Percentiles rank a stretch among this genome's conserved stretches.
Evolutionary conservation across 2,797 vertebrate genomes (phyloP).

Genomic region (Falco cherrug): DNA sequence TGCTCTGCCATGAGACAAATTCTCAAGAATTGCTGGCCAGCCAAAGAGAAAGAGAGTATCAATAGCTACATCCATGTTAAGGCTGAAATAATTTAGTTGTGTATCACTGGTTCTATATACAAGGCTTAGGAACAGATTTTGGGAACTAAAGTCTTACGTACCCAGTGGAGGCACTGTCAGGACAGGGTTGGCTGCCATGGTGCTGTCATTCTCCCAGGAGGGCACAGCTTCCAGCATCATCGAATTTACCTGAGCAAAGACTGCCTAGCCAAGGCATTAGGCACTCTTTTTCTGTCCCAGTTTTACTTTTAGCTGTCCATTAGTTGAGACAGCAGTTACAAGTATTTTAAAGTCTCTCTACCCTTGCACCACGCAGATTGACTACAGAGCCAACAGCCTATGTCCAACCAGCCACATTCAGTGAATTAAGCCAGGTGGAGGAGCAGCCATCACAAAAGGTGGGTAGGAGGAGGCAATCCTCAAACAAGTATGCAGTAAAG

Average conservation of each 20-base stretch:
- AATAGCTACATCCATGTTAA: neutral
- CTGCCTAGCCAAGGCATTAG: neutral
- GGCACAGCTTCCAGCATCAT: neutral
- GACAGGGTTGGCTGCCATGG: rapidly evolving
- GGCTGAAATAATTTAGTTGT: neutral
- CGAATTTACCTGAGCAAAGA: neutral
- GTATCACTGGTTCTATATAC: neutral
- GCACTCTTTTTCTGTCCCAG: neutral
- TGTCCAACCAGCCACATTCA: rapidly evolving
- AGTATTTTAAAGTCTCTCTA: neutral
- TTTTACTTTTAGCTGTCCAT: neutral
- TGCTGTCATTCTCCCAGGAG: neutral
- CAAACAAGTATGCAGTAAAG: neutral
- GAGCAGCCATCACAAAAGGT: neutral
- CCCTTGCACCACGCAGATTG: rapidly evolving
- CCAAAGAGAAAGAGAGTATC: neutral
- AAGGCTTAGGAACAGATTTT: neutral
- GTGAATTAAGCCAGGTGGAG: neutral
- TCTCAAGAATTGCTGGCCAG: neutral
- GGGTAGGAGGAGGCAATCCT: neutral
- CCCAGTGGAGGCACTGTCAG: neutral
- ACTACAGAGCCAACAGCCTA: neutral
- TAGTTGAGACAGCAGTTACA: neutral
- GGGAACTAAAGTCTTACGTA: neutral
- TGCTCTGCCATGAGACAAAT: neutral